Percentiles rank a stretch among this genome's conserved stretches.
These are phyloP conservation scores for Craterocephalus amniculus DNA, from an alignment of 2,797 vertebrate species.

Conservation along the genomic window DNA sequence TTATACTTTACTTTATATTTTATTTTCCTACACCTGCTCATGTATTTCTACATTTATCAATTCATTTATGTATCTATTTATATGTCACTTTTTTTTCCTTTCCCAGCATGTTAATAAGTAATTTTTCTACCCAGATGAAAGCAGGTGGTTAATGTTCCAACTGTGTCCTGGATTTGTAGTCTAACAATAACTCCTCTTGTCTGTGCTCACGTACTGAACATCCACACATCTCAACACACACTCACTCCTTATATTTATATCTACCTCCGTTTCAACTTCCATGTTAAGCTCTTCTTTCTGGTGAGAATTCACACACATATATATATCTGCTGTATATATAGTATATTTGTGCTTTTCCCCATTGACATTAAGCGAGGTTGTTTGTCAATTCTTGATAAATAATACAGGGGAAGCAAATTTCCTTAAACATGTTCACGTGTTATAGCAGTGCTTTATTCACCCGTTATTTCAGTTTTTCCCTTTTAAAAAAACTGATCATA, in stretches of 20 bases:
- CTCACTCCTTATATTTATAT: constrained; percentile 1
- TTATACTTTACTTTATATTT: too few relatives aligned
- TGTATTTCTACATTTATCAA: too few relatives aligned
- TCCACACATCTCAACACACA: not conserved
- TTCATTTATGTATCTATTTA: too few relatives aligned
- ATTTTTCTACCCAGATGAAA: constrained; percentile 32
- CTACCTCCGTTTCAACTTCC: not conserved
- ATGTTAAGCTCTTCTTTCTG: not conserved
- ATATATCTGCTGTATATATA: too few relatives aligned
- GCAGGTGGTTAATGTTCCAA: constrained; percentile 36
- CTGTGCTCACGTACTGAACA: constrained; percentile 30
- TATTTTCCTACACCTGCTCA: too few relatives aligned
- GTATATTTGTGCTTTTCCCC: not conserved
- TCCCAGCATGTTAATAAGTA: too few relatives aligned
- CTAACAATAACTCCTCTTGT: constrained; percentile 70
- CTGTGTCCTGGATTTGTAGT: constrained; percentile 66
- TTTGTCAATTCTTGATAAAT: not conserved
- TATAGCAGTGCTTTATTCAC: too few relatives aligned
- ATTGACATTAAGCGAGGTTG: not conserved
- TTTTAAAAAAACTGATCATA: too few relatives aligned
- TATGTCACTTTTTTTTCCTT: too few relatives aligned
- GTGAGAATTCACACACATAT: not conserved
- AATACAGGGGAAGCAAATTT: too few relatives aligned
- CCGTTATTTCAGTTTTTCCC: too few relatives aligned
- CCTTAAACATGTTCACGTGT: too few relatives aligned